Base-by-base conservation (phyloP, 2,797 vertebrate species). In the Galaxias olidus region DNA sequence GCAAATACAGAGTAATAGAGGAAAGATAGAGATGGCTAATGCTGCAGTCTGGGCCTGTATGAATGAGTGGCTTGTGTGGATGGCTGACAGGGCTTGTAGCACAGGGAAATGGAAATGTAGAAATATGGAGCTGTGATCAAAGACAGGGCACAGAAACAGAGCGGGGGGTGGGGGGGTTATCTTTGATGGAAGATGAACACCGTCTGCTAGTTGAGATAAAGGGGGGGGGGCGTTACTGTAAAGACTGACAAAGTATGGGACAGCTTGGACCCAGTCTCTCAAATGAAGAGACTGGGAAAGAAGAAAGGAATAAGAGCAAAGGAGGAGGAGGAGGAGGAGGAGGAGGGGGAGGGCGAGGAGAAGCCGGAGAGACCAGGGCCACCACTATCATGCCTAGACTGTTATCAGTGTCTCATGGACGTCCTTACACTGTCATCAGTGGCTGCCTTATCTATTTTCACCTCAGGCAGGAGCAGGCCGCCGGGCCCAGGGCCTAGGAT, bases 391-490 rank as follows among this genome's bases (percentile, higher is more conserved):
- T 93, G 92, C 92, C 92, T 92, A 92, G 89, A 93, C 96, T 94
- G 91, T 85, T 30, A 95, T 95, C 80, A 93, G 88, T 90, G 96
- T 96, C 89, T 86, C 89, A 84, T 72, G 74, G 74, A 85, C 74
- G 56, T 85, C 79, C 84, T 96, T 93, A 93, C 94, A 84, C 93
- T 93, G 92, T 90, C 89, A 40, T 91, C 89, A 81, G 93, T 84
- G 94, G 94, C 95, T 93, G 96, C 95, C 94, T 96, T 94, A 95
- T 96, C 95, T 94, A 93, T 96, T 95, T 93, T 98, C 96, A 98
- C 98, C 97, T 99, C 98, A 90, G 97, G 97, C 95, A 99, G 94
- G 87, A 99, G 95, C 72, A 96, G 95, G 82, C 96, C 96, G 41
- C 95, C 96, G 0, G 93, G 94, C 89, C 93, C 95, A 0, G 95